Evolutionary conservation across 2,113 vertebrate species (phyloP).

Genomic region (Rhinopithecus roxellana): DNA sequence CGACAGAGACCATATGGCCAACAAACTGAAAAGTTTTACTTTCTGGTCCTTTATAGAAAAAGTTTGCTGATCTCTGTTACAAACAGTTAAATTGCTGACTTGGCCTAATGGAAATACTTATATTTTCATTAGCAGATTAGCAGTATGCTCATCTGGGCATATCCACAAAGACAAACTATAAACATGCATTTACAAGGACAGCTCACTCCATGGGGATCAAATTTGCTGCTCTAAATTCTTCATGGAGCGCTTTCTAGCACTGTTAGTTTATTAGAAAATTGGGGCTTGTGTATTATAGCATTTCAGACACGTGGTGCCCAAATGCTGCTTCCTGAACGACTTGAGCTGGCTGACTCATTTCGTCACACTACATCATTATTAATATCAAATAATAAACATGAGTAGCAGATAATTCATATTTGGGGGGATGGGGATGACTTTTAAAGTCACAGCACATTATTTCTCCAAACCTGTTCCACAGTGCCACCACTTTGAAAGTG

Average conservation of each 20-base stretch:
- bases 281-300: background rate
- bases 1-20: background rate
- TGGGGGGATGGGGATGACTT: conserved; percentile 46
- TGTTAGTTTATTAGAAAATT: background rate
- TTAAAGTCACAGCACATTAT: conserved; percentile 70
- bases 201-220: background rate
- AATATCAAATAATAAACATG: conserved; percentile 60
- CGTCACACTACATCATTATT: conserved; percentile 61
- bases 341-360: conserved; percentile 34
- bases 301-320: conserved; percentile 60
- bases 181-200: background rate
- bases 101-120: background rate
- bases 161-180: background rate
- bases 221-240: background rate
- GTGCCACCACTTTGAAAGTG: conserved; percentile 54
- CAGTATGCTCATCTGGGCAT: background rate
- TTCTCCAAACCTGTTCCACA: conserved; percentile 14
- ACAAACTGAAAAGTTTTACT: background rate
- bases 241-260: background rate
- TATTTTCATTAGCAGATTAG: background rate
- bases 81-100: background rate
- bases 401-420: conserved; percentile 68
- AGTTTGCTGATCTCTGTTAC: background rate
- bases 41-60: background rate
- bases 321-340: conserved; percentile 43